Percentiles rank a stretch among this genome's conserved stretches.
These are phyloP conservation scores for Nephrocerus scutellatus DNA, from an alignment of 2,888 invertebrate genomes.

Conservation along the genomic window DNA sequence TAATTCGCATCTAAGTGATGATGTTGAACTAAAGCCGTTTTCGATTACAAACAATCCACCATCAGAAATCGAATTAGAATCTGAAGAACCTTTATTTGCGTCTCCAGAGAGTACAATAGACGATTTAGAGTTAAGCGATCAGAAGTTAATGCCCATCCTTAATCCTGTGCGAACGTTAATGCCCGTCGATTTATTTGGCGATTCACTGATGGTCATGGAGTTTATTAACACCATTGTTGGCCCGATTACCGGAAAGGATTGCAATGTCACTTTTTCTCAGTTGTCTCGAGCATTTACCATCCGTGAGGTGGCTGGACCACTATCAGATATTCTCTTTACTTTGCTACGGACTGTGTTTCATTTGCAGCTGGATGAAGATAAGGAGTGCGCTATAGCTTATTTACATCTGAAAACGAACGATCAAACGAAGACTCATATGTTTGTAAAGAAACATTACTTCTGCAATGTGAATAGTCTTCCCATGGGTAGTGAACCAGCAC, in stretches of 20 bases:
- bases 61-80: conserved; percentile 50
- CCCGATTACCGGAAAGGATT: conserved; percentile 70
- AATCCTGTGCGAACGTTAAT: conserved; percentile 66
- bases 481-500: conserved; percentile 79
- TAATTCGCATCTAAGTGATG: too few species aligned
- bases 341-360: conserved; percentile 75
- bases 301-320: conserved; percentile 71
- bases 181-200: conserved; percentile 73
- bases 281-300: conserved; percentile 65
- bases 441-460: conserved; percentile 69
- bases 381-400: conserved; percentile 52
- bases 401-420: conserved; percentile 53
- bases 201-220: conserved; percentile 80
- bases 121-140: conserved; percentile 87
- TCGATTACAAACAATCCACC: conserved; percentile 40
- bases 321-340: conserved; percentile 78
- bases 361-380: conserved; percentile 74
- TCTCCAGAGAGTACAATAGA: conserved; percentile 57
- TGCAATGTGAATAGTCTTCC: conserved; percentile 69
- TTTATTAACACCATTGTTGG: conserved; percentile 79
- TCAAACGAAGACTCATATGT: conserved; percentile 64
- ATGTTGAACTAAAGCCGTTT: conserved; percentile 34
- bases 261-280: conserved; percentile 69
- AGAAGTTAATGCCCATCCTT: conserved; percentile 70
- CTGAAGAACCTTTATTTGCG: conserved; percentile 49